Conservation (phyloP, 2,797 vertebrate genomes). For the Tadarida brasiliensis region DNA sequence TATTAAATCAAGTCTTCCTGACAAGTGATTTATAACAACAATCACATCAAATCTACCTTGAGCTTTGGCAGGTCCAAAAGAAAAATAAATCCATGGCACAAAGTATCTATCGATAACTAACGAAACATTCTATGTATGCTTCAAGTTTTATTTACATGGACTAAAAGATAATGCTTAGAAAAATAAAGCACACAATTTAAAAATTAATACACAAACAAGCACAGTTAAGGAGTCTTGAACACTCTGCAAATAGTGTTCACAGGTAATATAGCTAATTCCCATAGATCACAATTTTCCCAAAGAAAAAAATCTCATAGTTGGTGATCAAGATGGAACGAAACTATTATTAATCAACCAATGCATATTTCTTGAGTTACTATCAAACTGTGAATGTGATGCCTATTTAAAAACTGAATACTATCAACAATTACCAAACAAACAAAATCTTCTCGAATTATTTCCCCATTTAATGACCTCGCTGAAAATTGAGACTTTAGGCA, state of each 20-base stretch:
- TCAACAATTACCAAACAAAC: neutral
- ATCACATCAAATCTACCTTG: conserved; percentile 41
- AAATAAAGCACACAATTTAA: conserved; percentile 37
- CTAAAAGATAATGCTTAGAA: conserved; percentile 14
- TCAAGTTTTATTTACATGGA: conserved; percentile 31
- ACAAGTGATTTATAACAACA: conserved; percentile 52
- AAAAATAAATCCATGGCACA: neutral
- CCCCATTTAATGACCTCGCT: neutral
- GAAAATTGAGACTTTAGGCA: neutral
- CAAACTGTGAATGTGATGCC: neutral
- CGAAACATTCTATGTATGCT: neutral
- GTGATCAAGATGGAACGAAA: conserved; percentile 37
- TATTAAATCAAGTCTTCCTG: conserved; percentile 30
- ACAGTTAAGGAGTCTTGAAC: neutral
- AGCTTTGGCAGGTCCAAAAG: conserved; percentile 42
- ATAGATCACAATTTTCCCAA: conserved; percentile 21
- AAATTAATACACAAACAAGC: neutral
- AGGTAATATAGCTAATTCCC: neutral
- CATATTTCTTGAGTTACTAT: neutral
- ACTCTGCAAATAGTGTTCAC: neutral
- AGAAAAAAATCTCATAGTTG: neutral
- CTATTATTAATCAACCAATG: neutral
- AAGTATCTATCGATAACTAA: conserved; percentile 5
- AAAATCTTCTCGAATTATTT: conserved; percentile 35
- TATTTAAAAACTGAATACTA: neutral